phyloP scores from a whole-genome alignment of 2,113 vertebrate genomes.

The Potamarius usumacintae region DNA sequence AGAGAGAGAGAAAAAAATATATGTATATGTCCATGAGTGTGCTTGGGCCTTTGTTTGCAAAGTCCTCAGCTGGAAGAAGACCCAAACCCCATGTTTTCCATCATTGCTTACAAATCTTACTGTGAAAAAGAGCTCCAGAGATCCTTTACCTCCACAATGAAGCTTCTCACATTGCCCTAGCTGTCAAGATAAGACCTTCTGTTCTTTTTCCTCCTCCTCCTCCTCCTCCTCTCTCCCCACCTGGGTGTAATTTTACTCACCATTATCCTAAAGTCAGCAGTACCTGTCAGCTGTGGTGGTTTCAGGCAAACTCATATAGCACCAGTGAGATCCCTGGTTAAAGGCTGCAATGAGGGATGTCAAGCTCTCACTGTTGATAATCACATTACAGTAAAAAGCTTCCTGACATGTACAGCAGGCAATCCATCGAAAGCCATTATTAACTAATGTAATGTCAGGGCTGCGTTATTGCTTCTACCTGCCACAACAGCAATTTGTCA shows the following conservation, averaged over 20 bases:
- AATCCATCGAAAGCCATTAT: conserved; percentile 36
- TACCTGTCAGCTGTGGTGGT: conserved; percentile 17
- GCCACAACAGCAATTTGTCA: conserved; percentile 27
- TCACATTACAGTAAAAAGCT: conserved; percentile 39
- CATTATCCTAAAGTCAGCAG: conserved; percentile 34
- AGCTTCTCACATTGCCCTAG: not conserved
- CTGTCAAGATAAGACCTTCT: conserved; percentile 41
- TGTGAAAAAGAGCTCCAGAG: conserved; percentile 10
- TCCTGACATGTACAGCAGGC: conserved; percentile 37
- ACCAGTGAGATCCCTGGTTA: conserved; percentile 24
- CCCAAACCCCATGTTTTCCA: conserved; percentile 3
- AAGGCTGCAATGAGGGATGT: conserved; percentile 1
- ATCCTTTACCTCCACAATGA: conserved; percentile 8
- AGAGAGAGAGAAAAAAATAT: not conserved
- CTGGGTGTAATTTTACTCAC: conserved; percentile 25
- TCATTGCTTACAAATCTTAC: conserved; percentile 6
- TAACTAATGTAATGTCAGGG: conserved; percentile 33
- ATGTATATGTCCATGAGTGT: not conserved
- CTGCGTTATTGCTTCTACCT: conserved; percentile 18
- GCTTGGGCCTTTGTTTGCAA: conserved; percentile 6
- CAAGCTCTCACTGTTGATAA: conserved; percentile 12
- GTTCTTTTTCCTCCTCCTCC: not conserved
- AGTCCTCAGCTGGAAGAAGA: conserved; percentile 5
- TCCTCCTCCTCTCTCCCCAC: conserved; percentile 7
- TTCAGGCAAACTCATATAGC: conserved; percentile 11